Percentiles rank a stretch among this genome's conserved stretches.
phyloP scores from a whole-genome alignment of 2,797 vertebrate genomes.

The Siniperca undulata region DNA sequence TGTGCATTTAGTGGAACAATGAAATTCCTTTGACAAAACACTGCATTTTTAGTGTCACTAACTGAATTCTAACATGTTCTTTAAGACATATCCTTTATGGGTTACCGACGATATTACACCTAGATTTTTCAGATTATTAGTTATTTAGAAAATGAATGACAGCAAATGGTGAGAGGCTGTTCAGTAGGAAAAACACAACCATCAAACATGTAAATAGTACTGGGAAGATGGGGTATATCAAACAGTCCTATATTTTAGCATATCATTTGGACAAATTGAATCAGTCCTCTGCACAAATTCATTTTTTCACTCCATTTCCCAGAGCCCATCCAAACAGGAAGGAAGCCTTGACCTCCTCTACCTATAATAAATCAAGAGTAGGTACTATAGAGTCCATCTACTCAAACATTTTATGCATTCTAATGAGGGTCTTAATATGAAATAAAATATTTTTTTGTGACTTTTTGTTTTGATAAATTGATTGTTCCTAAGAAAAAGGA shows the following conservation, averaged over 20 bases:
- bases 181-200: slow-evolving; percentile 9
- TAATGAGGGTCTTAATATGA: neutral
- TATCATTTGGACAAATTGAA: slow-evolving; percentile 21
- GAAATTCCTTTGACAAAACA: neutral
- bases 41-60: neutral
- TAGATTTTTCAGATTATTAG: neutral
- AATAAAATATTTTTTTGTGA: neutral
- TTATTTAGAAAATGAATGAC: neutral
- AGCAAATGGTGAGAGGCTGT: neutral
- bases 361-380: slow-evolving; percentile 66
- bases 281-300: slow-evolving; percentile 32
- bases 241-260: slow-evolving; percentile 20
- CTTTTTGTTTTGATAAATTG: slow-evolving; percentile 21
- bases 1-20: neutral
- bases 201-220: slow-evolving; percentile 17
- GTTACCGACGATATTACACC: neutral
- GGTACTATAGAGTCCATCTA: slow-evolving; percentile 13
- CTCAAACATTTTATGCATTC: slow-evolving; percentile 19
- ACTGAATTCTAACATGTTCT: neutral
- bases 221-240: neutral
- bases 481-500: neutral
- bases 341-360: slow-evolving; percentile 40
- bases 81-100: neutral
- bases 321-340: slow-evolving; percentile 38
- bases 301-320: slow-evolving; percentile 64